phyloP scores from a whole-genome alignment of 2,888 invertebrate species.

The Ennomos erosarius region DNA sequence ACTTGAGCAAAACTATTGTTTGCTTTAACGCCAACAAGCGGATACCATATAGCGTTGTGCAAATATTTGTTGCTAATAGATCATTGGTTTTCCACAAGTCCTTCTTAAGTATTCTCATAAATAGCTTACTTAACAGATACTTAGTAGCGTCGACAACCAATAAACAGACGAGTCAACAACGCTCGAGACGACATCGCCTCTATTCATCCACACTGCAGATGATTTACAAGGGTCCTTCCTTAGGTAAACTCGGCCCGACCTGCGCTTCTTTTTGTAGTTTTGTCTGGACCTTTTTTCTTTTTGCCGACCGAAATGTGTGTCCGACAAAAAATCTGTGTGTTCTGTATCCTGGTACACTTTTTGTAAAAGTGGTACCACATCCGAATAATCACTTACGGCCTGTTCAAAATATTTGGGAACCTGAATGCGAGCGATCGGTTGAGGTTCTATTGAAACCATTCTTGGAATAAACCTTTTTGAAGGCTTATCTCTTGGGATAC shows the following conservation, averaged over 20 bases:
- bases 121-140: conserved; percentile 78
- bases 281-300: conserved; percentile 78
- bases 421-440: conserved; percentile 70
- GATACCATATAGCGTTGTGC: conserved; percentile 21
- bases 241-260: conserved; percentile 81
- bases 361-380: conserved; percentile 82
- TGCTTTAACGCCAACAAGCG: conserved; percentile 18
- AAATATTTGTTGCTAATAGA: conserved; percentile 44
- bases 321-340: conserved; percentile 77
- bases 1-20: conserved; percentile 17
- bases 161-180: conserved; percentile 82
- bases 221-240: conserved; percentile 85
- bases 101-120: conserved; percentile 70
- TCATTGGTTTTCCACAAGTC: conserved; percentile 48
- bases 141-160: conserved; percentile 78
- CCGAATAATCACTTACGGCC: conserved; percentile 83
- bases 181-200: conserved; percentile 70
- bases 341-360: conserved; percentile 83
- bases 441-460: conserved; percentile 72
- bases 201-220: conserved; percentile 79
- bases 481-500: conserved; percentile 52
- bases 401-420: conserved; percentile 83
- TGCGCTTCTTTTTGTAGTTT: conserved; percentile 82
- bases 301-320: conserved; percentile 78
- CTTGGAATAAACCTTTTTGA: conserved; percentile 67